A percentile compares a stretch with the other conserved stretches of the same genome.
phyloP scores from a whole-genome alignment of 2,888 invertebrate genomes.

The Erebia palarica region DNA sequence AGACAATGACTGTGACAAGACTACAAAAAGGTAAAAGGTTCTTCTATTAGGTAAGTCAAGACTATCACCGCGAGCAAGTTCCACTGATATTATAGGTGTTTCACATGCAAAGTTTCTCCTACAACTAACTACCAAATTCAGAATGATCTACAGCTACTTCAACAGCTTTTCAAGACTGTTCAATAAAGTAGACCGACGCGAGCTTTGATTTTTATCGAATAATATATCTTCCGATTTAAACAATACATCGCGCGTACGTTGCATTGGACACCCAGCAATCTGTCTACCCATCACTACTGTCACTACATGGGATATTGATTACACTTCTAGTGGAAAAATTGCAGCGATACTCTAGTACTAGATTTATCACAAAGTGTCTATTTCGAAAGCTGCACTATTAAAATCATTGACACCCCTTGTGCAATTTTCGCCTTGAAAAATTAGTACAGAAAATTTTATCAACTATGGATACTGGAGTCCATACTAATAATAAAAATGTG shows the following conservation, averaged over 20 bases:
- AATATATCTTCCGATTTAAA: slow-evolving; percentile 19
- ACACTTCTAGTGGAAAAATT: slow-evolving; percentile 29
- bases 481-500: too few species aligned
- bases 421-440: neutral
- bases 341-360: slow-evolving; percentile 13
- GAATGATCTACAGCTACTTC: too few species aligned
- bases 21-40: too few species aligned
- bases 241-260: slow-evolving; percentile 14
- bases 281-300: slow-evolving; percentile 31
- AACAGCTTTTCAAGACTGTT: neutral
- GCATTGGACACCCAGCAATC: slow-evolving; percentile 26
- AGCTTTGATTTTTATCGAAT: neutral
- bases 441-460: neutral
- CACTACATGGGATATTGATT: slow-evolving; percentile 36
- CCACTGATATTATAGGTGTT: too few species aligned
- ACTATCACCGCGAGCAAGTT: too few species aligned
- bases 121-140: too few species aligned
- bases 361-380: slow-evolving; percentile 19
- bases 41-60: too few species aligned
- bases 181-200: neutral
- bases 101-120: too few species aligned
- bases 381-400: slow-evolving; percentile 9
- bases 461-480: too few species aligned
- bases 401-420: neutral
- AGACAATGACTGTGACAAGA: too few species aligned